Base-by-base conservation (phyloP, 2,888 invertebrate genomes). In the Drosophila tanythrix region DNA sequence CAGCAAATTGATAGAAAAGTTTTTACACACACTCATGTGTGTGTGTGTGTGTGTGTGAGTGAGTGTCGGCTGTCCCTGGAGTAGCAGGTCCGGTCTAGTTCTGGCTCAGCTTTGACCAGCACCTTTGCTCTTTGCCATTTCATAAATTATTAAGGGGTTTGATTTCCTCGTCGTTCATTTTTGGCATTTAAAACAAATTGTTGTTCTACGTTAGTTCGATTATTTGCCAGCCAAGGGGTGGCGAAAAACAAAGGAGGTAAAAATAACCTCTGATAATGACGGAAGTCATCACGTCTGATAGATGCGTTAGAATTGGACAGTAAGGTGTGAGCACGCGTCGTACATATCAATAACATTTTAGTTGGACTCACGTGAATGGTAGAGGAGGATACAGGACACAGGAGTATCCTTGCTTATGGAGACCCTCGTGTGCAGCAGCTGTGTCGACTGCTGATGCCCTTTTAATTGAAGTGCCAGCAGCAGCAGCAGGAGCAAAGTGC, bases 391-490 rank as follows among this genome's bases (percentile, higher is more conserved):
- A 25, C 46, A 21, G 46, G 46, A 43, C 40, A 56, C 33, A 52
- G 31, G 43, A 61, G 46, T 15, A 21, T 18, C n/a, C 43, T n/a
- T 33, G 29, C 46, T 18, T n/a, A 27, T 57, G 27, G 46, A 21
- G 29, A 56, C 35, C 62, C 31, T 64, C 38, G 76, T 70, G 80
- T 70, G 66, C 87, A 73, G 76, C 88, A 90, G 82, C 88, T 88
- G 88, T 90, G 87, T 78, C 81, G 85, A 86, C 88, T 88, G 86
- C 70, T 92, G 92, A 91, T 92, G 91, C 82, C 85, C 89, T 90
- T 91, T 90, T 91, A 92, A 92, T 91, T 92, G 91, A 87, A 90
- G 88, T 88, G 67, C 58, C 61, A 80, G 62, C 46, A 67, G 25
- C 18, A 36, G 36, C 15, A 35, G 18, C 53, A 35, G 3, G 25